Evolutionary conservation across 2,888 invertebrate species (phyloP).

Genomic region (Balanococcus diminutus): DNA sequence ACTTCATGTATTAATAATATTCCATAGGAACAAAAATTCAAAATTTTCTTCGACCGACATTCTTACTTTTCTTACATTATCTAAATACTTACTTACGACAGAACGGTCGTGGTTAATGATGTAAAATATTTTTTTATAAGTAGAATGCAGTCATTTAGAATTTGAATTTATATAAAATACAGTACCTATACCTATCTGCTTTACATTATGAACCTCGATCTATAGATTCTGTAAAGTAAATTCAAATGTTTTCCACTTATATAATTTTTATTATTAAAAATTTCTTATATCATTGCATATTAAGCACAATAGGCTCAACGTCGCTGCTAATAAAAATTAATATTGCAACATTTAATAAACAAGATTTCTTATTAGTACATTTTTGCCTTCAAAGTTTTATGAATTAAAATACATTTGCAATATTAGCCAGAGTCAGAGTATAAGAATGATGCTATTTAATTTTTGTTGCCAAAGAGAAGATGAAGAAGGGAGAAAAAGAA

Average conservation of each 20-base stretch:
- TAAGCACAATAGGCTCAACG: constrained; percentile 14
- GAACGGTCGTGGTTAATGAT: too few species aligned
- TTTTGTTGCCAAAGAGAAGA: background rate
- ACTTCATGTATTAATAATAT: too few species aligned
- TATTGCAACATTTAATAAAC: constrained; percentile 40
- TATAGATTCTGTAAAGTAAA: background rate
- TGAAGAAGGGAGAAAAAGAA: constrained; percentile 11
- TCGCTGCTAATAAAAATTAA: constrained; percentile 37
- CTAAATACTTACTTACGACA: too few species aligned
- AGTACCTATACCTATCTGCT: too few species aligned
- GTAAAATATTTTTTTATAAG: too few species aligned
- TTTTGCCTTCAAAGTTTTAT: background rate
- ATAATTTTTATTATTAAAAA: constrained; percentile 40
- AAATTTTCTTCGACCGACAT: too few species aligned
- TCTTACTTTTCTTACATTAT: too few species aligned
- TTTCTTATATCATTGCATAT: constrained; percentile 38
- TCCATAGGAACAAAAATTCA: too few species aligned
- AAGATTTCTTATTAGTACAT: constrained; percentile 33
- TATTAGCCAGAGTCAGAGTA: background rate
- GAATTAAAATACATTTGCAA: background rate
- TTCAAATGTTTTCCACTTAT: background rate
- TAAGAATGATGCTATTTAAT: background rate
- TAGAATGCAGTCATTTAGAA: background rate
- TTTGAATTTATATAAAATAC: background rate
- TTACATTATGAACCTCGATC: too few species aligned